phyloP scores from a whole-genome alignment of 2,113 vertebrate species.

The Trachemys scripta region DNA sequence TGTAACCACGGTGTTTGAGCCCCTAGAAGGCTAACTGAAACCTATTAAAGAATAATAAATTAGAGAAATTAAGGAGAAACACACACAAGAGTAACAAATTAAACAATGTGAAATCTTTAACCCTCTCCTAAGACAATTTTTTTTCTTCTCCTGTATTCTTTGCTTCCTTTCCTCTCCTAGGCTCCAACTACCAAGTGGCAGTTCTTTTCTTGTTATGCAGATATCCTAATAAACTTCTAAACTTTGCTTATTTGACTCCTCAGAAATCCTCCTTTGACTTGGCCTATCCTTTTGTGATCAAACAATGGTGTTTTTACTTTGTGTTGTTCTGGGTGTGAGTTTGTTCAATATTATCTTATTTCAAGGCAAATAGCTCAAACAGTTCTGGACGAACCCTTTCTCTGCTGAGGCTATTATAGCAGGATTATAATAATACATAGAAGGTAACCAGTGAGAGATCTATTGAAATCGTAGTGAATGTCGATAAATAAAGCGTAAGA shows the following conservation, averaged over 20 bases:
- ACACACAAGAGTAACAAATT: not conserved
- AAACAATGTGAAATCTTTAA: not conserved
- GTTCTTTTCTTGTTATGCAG: not conserved
- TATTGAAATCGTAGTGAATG: not conserved
- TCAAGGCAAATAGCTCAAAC: not conserved
- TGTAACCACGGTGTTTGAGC: not conserved
- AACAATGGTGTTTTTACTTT: not conserved
- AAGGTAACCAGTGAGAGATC: not conserved
- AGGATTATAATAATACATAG: not conserved
- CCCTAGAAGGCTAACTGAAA: not conserved
- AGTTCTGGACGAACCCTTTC: not conserved
- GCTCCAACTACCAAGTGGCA: not conserved
- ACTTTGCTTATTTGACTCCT: not conserved
- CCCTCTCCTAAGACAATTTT: not conserved
- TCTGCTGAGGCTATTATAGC: not conserved
- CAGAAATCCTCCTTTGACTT: not conserved
- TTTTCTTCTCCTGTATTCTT: slow-evolving; percentile 16
- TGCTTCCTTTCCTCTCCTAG: not conserved
- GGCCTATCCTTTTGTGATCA: not conserved
- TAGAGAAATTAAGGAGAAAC: not conserved
- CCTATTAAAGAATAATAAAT: slow-evolving; percentile 10
- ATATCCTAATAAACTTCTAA: not conserved
- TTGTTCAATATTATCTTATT: not conserved
- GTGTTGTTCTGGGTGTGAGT: not conserved
- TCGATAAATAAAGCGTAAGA: not conserved